Evolutionary conservation across 2,888 invertebrate genomes (phyloP).

Genomic region (Azorinus chamasolen): DNA sequence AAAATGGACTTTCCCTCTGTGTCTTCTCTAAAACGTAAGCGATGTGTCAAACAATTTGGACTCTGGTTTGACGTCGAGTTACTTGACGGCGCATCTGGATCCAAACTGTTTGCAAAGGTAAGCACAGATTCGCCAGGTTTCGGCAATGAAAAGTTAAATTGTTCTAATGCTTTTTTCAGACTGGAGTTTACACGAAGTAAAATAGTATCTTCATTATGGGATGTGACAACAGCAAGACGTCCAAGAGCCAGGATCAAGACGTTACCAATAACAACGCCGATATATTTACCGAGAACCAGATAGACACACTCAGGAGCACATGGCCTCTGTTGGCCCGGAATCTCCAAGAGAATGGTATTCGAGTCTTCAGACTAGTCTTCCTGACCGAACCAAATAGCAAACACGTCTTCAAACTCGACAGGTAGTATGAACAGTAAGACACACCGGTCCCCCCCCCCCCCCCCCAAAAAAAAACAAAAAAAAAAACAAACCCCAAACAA

Average conservation of each 20-base stretch:
- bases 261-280: constrained; percentile 52
- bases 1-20: no score
- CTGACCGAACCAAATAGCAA: constrained; percentile 72
- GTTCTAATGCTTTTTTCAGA: no score
- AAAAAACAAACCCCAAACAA: no score
- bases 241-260: constrained; percentile 61
- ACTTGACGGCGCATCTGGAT: no score
- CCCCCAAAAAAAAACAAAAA: no score
- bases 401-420: constrained; percentile 67
- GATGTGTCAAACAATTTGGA: no score
- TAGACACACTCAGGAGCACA: constrained; percentile 80
- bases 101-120: no score
- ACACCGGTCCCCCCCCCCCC: not conserved
- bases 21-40: no score
- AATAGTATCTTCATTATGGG: constrained; percentile 72
- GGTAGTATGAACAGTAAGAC: constrained; percentile 62
- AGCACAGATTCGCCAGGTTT: no score
- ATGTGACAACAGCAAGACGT: constrained; percentile 74
- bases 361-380: constrained; percentile 75
- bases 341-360: constrained; percentile 64
- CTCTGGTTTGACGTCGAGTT: no score
- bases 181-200: no score
- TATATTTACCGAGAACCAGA: constrained; percentile 76
- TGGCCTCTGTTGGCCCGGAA: constrained; percentile 78
- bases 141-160: no score